Conservation (phyloP, 2,888 invertebrate species). For the Frankliniella fusca region DNA sequence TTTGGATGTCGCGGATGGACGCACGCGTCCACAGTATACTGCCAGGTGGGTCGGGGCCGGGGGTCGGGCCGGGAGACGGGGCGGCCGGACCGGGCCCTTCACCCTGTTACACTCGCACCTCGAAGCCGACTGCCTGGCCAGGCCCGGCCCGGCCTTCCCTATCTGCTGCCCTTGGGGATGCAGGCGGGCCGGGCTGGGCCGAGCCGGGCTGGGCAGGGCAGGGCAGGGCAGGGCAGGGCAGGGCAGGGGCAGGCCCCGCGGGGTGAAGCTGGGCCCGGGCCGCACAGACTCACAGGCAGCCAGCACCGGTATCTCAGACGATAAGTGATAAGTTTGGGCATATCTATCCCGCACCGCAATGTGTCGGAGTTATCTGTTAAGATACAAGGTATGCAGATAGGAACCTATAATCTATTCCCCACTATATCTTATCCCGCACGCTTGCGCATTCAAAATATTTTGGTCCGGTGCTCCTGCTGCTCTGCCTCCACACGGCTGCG, state of each 20-base stretch:
- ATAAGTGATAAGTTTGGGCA: constrained; percentile 23
- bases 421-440: constrained; percentile 21
- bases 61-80: too few species aligned
- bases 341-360: neutral
- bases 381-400: constrained; percentile 19
- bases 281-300: neutral
- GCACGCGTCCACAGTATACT: too few species aligned
- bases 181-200: neutral
- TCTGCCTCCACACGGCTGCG: neutral
- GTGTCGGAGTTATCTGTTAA: constrained; percentile 22
- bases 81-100: too few species aligned
- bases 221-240: neutral
- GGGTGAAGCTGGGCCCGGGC: neutral
- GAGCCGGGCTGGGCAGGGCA: neutral
- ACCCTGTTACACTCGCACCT: neutral
- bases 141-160: neutral
- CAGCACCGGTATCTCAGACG: constrained; percentile 10
- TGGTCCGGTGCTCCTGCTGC: constrained; percentile 11
- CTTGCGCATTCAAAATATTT: constrained; percentile 10
- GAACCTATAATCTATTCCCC: constrained; percentile 24
- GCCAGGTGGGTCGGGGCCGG: too few species aligned
- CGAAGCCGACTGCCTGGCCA: neutral
- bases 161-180: neutral
- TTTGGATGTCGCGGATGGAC: too few species aligned
- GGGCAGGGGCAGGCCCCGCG: neutral